Percentiles rank a stretch among this genome's conserved stretches.
Conservation (phyloP, 1,140 invertebrate species). For the Trachymyrmex septentrionalis region DNA sequence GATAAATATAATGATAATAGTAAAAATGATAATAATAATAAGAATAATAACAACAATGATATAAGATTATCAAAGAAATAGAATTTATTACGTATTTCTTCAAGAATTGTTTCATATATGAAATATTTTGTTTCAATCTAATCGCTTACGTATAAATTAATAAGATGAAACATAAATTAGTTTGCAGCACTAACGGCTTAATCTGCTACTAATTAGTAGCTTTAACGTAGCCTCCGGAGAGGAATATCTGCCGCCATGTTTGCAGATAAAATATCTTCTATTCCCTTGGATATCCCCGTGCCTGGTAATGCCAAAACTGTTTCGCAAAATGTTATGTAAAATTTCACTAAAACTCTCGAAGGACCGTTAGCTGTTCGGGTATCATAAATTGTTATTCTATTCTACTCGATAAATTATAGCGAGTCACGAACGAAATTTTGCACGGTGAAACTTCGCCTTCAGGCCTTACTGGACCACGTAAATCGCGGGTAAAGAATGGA, state of each 20-base stretch:
- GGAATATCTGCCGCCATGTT: slow-evolving; percentile 23
- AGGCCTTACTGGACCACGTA: slow-evolving; percentile 40
- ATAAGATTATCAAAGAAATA: not conserved
- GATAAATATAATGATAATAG: slow-evolving; percentile 12
- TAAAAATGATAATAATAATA: not conserved
- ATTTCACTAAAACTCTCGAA: slow-evolving; percentile 56
- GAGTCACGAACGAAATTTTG: slow-evolving; percentile 56
- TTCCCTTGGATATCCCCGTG: slow-evolving; percentile 27
- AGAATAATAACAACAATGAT: not conserved
- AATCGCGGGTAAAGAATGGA: slow-evolving; percentile 57
- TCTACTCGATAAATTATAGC: slow-evolving; percentile 59
- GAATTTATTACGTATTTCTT: not conserved
- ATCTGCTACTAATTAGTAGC: slow-evolving; percentile 47
- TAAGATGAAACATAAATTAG: slow-evolving; percentile 34
- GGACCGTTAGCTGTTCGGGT: slow-evolving; percentile 43
- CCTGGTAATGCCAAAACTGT: slow-evolving; percentile 45
- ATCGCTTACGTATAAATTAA: slow-evolving; percentile 19
- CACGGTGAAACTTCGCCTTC: slow-evolving; percentile 43
- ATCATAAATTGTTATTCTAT: slow-evolving; percentile 65
- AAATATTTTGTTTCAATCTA: slow-evolving; percentile 15
- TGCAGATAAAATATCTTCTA: slow-evolving; percentile 50
- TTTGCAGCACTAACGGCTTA: slow-evolving; percentile 29
- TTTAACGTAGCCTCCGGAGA: slow-evolving; percentile 37
- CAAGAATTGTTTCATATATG: not conserved
- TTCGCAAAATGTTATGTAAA: slow-evolving; percentile 56